phyloP scores from a whole-genome alignment of 2,888 invertebrate genomes.

The Achlya flavicornis region DNA sequence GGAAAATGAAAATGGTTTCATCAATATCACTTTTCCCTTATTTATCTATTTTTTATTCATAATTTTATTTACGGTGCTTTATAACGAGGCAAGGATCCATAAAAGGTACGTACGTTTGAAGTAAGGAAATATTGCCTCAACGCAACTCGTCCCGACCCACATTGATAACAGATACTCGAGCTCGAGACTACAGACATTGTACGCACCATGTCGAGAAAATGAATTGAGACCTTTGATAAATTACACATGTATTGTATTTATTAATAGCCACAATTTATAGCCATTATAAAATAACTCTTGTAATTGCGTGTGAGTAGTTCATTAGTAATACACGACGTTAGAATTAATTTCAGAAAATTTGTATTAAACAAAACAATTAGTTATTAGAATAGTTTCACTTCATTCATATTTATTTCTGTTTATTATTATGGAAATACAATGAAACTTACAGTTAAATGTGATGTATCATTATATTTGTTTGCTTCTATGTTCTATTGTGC shows the following conservation, averaged over 20 bases:
- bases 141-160: conserved; percentile 67
- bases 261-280: background rate
- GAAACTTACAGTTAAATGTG: background rate
- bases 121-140: conserved; percentile 70
- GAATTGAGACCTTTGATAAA: conserved; percentile 48
- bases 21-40: too few relatives aligned
- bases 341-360: background rate
- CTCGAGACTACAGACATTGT: conserved; percentile 55
- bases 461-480: background rate
- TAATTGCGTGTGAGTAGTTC: background rate
- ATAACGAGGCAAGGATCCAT: background rate
- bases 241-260: conserved; percentile 20
- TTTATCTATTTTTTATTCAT: background rate
- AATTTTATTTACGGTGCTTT: conserved; percentile 1
- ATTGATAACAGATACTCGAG: conserved; percentile 70
- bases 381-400: conserved; percentile 1
- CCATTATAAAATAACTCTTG: background rate
- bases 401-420: background rate
- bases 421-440: background rate
- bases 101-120: conserved; percentile 36
- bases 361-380: background rate
- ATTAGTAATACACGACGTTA: background rate
- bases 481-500: background rate
- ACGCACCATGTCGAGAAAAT: conserved; percentile 43
- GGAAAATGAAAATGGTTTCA: too few relatives aligned